Evolutionary conservation across 2,113 vertebrate genomes (phyloP).

Genomic region (Charina bottae): DNA sequence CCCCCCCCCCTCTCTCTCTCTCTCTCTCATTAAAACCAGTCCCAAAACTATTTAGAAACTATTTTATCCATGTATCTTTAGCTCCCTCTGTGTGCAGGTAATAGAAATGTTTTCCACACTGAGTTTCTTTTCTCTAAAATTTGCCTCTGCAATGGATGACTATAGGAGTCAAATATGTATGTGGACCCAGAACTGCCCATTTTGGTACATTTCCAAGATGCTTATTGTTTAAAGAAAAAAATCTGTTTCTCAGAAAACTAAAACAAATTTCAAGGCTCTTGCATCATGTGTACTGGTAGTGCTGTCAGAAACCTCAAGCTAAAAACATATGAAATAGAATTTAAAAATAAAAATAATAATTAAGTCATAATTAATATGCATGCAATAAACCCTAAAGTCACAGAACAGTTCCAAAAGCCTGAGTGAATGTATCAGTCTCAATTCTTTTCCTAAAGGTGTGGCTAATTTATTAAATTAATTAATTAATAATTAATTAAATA

Average conservation of each 20-base stretch:
- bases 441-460: neutral
- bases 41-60: neutral
- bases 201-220: neutral
- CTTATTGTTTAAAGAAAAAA: neutral
- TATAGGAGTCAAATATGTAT: no score
- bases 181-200: neutral
- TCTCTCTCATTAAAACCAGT: neutral
- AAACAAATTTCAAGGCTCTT: neutral
- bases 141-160: neutral
- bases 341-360: neutral
- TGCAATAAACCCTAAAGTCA: neutral
- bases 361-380: neutral
- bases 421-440: neutral
- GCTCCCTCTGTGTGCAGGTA: slow-evolving; percentile 54
- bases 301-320: neutral
- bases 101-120: neutral
- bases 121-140: neutral
- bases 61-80: slow-evolving; percentile 15
- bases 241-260: neutral
- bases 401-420: neutral
- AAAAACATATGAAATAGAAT: neutral
- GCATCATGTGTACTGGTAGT: neutral
- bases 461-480: no score
- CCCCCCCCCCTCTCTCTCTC: no score
- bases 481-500: no score